Base-by-base conservation (phyloP, 2,113 vertebrate genomes). In the Indicator maculatus region DNA sequence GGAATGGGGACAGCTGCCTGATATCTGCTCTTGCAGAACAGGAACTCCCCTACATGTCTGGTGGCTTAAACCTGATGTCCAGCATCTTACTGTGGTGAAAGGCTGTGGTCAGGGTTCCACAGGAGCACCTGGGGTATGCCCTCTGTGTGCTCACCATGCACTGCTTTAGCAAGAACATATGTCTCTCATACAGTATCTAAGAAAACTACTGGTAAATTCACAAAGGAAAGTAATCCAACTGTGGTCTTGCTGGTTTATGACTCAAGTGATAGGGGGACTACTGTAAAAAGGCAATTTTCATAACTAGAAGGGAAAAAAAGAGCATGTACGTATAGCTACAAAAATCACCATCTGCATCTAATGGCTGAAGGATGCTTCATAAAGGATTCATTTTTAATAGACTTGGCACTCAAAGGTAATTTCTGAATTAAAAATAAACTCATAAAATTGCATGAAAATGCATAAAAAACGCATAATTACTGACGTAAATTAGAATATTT, bases 231-330 rank as follows among this genome's bases (percentile, higher is more conserved):
- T 77, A 87, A 93, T 69, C 66, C 72, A 83, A 45, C 88, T 81
- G 44, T 1, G 2, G 81, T 73, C 83, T n/a, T 52, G 83, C 77
- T 1, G 0, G n/a, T 92, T 90, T 67, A 17, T 24, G 66, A 44
- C 44, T 94, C 30, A 4, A 67, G 79, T 60, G 82, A 92, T 50
- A 45, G 52, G 58, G 59, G 61, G 18, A 76, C 87, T 96, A 88
- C 83, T 91, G 91, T 82, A 90, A 94, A 92, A 93, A 71, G 18
- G 45, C 69, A 45, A 93, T 92, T 94, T 84, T 85, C 91, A 33
- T 56, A 82, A 88, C 58, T 79, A 75, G 64, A 90, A 41, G 87
- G 93, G 59, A 21, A 91, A 96, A 95, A 94, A 74, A 81, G 76
- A 95, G 83, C 21, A 17, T 12, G 12, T 92, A 69, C 71, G 15